A percentile compares a stretch with the other conserved stretches of the same genome.
Conservation (phyloP, 2,888 invertebrate species). For the Acanthosepion esculentum region DNA sequence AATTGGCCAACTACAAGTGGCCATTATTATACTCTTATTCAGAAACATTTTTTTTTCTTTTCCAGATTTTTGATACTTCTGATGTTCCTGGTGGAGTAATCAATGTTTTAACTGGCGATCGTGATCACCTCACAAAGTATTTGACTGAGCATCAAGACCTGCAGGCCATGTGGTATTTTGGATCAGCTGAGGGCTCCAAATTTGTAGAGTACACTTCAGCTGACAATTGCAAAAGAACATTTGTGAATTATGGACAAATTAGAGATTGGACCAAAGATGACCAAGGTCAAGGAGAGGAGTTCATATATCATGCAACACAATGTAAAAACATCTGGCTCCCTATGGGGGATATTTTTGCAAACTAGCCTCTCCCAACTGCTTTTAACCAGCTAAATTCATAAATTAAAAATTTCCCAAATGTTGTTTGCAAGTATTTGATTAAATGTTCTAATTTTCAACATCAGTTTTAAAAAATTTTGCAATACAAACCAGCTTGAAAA, state of each 20-base stretch:
- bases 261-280: slow-evolving; percentile 71
- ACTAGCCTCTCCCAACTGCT: slow-evolving; percentile 59
- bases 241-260: slow-evolving; percentile 74
- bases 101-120: slow-evolving; percentile 75
- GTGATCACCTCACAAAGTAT: slow-evolving; percentile 73
- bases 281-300: slow-evolving; percentile 74
- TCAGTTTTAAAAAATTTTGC: no score
- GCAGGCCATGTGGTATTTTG: slow-evolving; percentile 75
- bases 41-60: neutral
- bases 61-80: slow-evolving; percentile 75
- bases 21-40: neutral
- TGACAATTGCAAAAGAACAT: slow-evolving; percentile 75
- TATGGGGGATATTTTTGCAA: slow-evolving; percentile 76
- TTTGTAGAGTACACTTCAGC: slow-evolving; percentile 75
- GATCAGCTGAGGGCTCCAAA: slow-evolving; percentile 72
- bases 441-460: no score
- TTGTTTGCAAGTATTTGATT: no score
- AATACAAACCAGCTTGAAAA: no score
- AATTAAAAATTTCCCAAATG: no score
- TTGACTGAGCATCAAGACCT: slow-evolving; percentile 75
- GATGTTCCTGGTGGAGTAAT: slow-evolving; percentile 76
- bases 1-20: no score
- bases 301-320: slow-evolving; percentile 74
- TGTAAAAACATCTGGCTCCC: slow-evolving; percentile 76
- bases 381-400: no score